A percentile compares a stretch with the other conserved stretches of the same genome.
Conservation (phyloP, 30 jellyfish, hydroid and myxozoan genomes). For the Chrysaora quinquecirrha region DNA sequence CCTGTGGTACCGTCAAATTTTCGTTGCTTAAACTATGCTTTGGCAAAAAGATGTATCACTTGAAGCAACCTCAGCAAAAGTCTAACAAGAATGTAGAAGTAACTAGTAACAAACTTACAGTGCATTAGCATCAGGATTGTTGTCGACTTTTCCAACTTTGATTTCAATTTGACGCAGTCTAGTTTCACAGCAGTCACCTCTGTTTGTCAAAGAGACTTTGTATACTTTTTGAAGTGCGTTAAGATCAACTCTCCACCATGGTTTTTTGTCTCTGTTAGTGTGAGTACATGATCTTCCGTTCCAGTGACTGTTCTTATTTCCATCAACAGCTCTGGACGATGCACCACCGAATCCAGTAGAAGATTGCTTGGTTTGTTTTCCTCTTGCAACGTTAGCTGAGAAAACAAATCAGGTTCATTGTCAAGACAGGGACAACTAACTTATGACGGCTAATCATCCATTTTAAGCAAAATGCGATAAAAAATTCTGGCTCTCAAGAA, state of each 20-base stretch:
- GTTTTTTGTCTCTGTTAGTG: slow-evolving; percentile 38
- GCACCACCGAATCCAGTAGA: slow-evolving; percentile 67
- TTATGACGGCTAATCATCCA: no score
- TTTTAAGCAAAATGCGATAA: no score
- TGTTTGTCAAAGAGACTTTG: slow-evolving; percentile 47
- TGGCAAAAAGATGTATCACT: no score
- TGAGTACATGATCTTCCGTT: slow-evolving; percentile 58
- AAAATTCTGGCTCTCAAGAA: no score
- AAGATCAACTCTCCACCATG: slow-evolving; percentile 75
- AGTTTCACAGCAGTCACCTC: slow-evolving; percentile 55
- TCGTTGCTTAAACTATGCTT: no score
- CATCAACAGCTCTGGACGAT: slow-evolving; percentile 67
- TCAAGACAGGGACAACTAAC: no score
- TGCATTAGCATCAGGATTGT: slow-evolving; percentile 28
- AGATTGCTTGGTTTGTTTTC: slow-evolving; percentile 59
- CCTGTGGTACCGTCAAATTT: no score
- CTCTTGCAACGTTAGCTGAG: slow-evolving; percentile 56
- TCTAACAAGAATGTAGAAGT: no score
- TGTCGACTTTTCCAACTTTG: slow-evolving; percentile 54
- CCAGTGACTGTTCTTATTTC: slow-evolving; percentile 51
- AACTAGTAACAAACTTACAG: no score
- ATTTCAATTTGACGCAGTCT: slow-evolving; percentile 44
- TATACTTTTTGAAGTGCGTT: background rate
- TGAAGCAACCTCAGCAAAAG: no score
- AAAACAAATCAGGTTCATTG: background rate